Base-by-base conservation (phyloP, 2,888 invertebrate genomes). In the Platycnemis pennipes region DNA sequence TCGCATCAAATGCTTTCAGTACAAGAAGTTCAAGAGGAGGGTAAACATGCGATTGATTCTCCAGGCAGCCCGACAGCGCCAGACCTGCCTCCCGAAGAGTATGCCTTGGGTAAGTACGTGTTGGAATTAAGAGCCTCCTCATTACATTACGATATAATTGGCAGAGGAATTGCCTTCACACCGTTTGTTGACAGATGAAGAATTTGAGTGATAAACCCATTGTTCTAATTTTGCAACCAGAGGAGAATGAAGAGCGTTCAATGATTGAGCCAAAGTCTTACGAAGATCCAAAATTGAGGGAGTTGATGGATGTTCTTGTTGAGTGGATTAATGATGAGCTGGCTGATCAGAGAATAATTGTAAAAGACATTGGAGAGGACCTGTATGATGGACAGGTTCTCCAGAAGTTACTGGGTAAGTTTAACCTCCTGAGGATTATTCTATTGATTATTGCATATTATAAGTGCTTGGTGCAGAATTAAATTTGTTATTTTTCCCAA, bases 261-360 rank as follows among this genome's bases (percentile, higher is more conserved):
- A 99, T 99, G 97, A 98, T 99, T 95, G 99, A 99, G 96, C 98
- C 98, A 0, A 97, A 98, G 95, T 99, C 99, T 0, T 97, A 98
- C 95, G 98, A 98, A 94, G 99, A 99, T 96, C 98, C 98, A 0
- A 98, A 98, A 96, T 97, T 99, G 0, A 97, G 98, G 95, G 98
- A 99, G 95, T 97, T 99, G 69, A 98, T 99, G 94, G 97, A 97
- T 95, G 98, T 99, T 77, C 97, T 99, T 94, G 98, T 99, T 95
- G 99, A 99, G 95, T 99, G 99, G 99, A 98, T 99, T 94, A 99
- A 99, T 96, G 99, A 99, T 97, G 99, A 99, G 96, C 97, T 99
- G 94, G 99, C 99, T 0, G 98, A 98, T 95, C 99, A 99, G 96
- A 97, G 99, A 96, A 99, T 99, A 95, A 99, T 99, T 95, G 99